A percentile compares a stretch with the other conserved stretches of the same genome.
phyloP scores from a whole-genome alignment of 2,113 vertebrate genomes.

The Python bivittatus region DNA sequence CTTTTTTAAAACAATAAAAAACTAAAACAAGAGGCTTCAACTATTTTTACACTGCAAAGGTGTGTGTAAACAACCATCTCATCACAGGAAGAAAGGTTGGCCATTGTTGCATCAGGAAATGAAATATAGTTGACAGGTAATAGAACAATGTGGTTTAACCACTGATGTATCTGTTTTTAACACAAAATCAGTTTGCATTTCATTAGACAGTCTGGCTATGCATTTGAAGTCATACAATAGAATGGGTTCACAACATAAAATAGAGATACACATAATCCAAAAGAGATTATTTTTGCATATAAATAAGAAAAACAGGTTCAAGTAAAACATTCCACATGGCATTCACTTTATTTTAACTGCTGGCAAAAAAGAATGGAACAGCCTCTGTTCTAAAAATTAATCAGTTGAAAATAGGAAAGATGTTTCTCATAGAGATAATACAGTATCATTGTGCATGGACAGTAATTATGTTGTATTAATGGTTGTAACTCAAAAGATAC shows the following conservation, averaged over 20 bases:
- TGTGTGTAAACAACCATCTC: conserved; percentile 12
- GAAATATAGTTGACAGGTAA: conserved; percentile 19
- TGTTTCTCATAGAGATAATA: conserved; percentile 39
- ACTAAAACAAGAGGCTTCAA: neutral
- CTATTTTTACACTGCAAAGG: conserved; percentile 36
- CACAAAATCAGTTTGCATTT: neutral
- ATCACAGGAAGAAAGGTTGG: conserved; percentile 14
- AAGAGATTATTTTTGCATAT: conserved; percentile 24
- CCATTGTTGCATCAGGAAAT: conserved; percentile 21
- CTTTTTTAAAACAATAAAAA: conserved; percentile 9
- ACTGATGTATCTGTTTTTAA: neutral
- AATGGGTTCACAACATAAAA: conserved; percentile 13
- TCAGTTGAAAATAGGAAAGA: conserved; percentile 39
- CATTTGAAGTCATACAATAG: conserved; percentile 6
- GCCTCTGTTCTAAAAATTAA: conserved; percentile 31
- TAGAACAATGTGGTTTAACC: conserved; percentile 1
- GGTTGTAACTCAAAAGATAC: neutral
- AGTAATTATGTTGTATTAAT: conserved; percentile 4
- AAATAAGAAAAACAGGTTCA: conserved; percentile 18
- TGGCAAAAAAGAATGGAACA: conserved; percentile 28
- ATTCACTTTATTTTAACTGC: conserved; percentile 26
- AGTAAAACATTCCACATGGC: conserved; percentile 7
- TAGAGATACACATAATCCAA: neutral
- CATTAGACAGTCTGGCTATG: neutral
- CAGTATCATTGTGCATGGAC: conserved; percentile 24